phyloP scores from a whole-genome alignment of 2,888 invertebrate genomes.

The Entomobrya proxima region DNA sequence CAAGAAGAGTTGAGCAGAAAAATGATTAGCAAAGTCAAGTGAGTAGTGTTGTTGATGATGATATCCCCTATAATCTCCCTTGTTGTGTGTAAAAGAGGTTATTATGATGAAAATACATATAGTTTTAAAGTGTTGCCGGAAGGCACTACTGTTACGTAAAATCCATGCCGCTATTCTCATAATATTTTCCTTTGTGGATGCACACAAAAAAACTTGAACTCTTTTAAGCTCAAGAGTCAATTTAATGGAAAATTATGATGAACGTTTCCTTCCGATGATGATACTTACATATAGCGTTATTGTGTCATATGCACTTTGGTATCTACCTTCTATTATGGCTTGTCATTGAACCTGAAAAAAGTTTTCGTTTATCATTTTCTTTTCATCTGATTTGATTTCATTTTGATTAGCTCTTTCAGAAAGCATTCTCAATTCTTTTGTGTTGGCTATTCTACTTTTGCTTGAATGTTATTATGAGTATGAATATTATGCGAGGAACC shows the following conservation, averaged over 20 bases:
- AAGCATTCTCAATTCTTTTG: neutral
- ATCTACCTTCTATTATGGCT: neutral
- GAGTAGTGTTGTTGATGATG: neutral
- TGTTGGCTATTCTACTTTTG: neutral
- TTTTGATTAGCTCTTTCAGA: conserved; percentile 3
- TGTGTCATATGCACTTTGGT: neutral
- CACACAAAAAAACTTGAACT: too few relatives aligned
- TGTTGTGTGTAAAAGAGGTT: neutral
- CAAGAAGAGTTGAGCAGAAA: neutral
- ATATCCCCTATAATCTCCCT: neutral
- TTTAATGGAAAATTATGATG: conserved; percentile 23
- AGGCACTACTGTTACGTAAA: too few relatives aligned
- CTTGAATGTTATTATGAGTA: neutral
- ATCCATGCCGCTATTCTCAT: too few relatives aligned
- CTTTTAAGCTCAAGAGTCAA: too few relatives aligned
- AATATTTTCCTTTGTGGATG: neutral
- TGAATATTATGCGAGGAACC: neutral
- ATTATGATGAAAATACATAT: neutral
- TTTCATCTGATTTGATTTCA: neutral
- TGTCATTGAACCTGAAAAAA: conserved; percentile 31
- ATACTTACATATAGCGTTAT: neutral
- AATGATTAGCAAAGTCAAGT: neutral
- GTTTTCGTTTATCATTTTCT: neutral
- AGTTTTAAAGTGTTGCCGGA: neutral
- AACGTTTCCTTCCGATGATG: neutral